Evolutionary conservation across 2,797 vertebrate species (phyloP).

Genomic region (Sebastes reedi): DNA sequence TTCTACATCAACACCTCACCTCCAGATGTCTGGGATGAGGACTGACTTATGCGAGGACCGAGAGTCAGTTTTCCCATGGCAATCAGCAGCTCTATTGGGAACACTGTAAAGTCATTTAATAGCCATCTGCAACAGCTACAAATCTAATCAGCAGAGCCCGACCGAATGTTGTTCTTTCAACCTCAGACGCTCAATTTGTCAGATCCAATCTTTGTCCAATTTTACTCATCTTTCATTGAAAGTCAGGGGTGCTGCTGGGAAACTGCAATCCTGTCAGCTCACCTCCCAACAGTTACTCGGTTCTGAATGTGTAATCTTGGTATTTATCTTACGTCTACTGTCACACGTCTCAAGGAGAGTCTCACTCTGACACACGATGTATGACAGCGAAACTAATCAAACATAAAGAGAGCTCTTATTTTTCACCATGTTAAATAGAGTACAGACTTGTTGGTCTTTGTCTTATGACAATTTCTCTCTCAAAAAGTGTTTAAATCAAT

Average conservation of each 20-base stretch:
- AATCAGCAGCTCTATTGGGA: constrained; percentile 9
- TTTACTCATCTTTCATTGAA: constrained; percentile 28
- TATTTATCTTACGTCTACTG: neutral
- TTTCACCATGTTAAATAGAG: neutral
- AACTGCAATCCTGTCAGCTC: neutral
- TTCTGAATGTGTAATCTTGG: neutral
- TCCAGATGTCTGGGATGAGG: neutral
- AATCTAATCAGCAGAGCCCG: constrained; percentile 33
- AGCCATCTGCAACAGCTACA: constrained; percentile 25
- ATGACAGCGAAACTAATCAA: neutral
- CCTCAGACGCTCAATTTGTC: constrained; percentile 21
- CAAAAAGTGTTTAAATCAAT: neutral
- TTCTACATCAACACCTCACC: neutral
- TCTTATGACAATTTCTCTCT: neutral
- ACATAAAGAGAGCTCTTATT: neutral
- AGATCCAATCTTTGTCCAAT: constrained; percentile 27
- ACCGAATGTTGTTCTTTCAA: constrained; percentile 29
- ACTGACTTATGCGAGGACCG: neutral
- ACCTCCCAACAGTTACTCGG: neutral
- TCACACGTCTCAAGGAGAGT: neutral
- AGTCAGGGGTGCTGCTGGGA: constrained; percentile 11
- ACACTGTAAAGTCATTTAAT: constrained; percentile 15
- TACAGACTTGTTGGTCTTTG: neutral
- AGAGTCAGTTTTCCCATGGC: neutral
- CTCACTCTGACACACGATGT: neutral